Conservation (phyloP, 2,113 vertebrate species). For the Ailurus styani region DNA sequence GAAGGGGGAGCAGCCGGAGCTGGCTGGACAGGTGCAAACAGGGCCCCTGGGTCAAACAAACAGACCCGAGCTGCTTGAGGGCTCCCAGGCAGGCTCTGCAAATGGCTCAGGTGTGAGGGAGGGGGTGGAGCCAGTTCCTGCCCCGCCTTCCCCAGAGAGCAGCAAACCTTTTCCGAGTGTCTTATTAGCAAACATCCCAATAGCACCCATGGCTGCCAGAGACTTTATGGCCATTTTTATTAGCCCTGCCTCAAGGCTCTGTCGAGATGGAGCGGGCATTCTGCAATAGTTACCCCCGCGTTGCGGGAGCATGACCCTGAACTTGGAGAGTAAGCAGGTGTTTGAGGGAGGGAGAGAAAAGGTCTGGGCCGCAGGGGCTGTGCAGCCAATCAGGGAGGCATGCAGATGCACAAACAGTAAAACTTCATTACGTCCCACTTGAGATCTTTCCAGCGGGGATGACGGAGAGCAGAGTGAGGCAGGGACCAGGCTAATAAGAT, state of each 20-base stretch:
- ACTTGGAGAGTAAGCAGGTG: neutral
- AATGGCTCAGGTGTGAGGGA: neutral
- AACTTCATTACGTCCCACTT: constrained; percentile 4
- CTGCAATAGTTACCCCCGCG: neutral
- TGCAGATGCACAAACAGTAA: neutral
- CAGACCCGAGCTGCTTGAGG: fast-evolving
- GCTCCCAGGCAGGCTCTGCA: neutral
- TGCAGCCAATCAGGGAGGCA: neutral
- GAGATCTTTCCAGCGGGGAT: neutral
- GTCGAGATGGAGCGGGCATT: neutral
- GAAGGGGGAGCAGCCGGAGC: neutral
- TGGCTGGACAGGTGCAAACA: neutral
- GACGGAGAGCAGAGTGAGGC: neutral
- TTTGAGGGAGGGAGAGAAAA: neutral
- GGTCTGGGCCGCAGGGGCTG: neutral
- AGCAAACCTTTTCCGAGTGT: neutral
- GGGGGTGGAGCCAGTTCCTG: neutral
- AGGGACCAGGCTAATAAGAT: constrained; percentile 13
- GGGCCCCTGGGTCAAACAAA: neutral
- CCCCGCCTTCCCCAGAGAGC: neutral
- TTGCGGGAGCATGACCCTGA: neutral
- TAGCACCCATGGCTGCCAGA: neutral
- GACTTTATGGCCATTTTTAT: neutral
- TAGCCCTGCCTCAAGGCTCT: neutral
- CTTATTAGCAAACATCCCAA: neutral